Percentiles rank a stretch among this genome's conserved stretches.
phyloP scores from a whole-genome alignment of 2,797 vertebrate species.

The Macrochelys suwanniensis region DNA sequence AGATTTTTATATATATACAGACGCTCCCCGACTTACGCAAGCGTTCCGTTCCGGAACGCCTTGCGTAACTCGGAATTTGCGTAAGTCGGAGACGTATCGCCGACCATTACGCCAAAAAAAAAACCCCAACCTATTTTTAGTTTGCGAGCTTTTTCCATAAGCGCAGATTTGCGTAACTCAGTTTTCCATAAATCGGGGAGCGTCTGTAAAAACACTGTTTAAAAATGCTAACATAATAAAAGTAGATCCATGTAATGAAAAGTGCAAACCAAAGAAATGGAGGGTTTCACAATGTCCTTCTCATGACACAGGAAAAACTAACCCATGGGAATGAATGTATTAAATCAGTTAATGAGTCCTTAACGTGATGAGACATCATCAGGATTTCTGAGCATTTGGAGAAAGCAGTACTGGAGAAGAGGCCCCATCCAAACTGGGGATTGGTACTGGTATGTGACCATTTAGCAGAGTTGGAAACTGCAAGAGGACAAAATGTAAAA shows the following conservation, averaged over 20 bases:
- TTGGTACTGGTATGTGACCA: conserved; percentile 89
- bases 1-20: conserved; percentile 82
- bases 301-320: conserved; percentile 82
- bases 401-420: conserved; percentile 91
- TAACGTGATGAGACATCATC: conserved; percentile 80
- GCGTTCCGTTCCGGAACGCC: too few relatives aligned
- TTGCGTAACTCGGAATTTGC: too few relatives aligned
- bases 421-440: conserved; percentile 88
- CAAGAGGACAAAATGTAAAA: conserved; percentile 72
- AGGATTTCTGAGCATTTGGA: conserved; percentile 91
- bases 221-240: conserved; percentile 83
- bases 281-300: conserved; percentile 83
- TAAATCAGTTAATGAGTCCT: conserved; percentile 78
- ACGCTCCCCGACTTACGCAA: too few relatives aligned
- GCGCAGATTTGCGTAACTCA: too few relatives aligned
- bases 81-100: too few relatives aligned
- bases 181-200: too few relatives aligned
- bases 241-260: conserved; percentile 85
- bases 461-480: conserved; percentile 96
- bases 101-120: too few relatives aligned
- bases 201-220: conserved; percentile 77
- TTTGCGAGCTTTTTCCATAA: too few relatives aligned
- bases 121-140: too few relatives aligned
- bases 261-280: conserved; percentile 84
- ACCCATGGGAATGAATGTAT: conserved; percentile 76